Conservation (phyloP, 1,140 invertebrate species). For the Trypoxylus dichotomus region DNA sequence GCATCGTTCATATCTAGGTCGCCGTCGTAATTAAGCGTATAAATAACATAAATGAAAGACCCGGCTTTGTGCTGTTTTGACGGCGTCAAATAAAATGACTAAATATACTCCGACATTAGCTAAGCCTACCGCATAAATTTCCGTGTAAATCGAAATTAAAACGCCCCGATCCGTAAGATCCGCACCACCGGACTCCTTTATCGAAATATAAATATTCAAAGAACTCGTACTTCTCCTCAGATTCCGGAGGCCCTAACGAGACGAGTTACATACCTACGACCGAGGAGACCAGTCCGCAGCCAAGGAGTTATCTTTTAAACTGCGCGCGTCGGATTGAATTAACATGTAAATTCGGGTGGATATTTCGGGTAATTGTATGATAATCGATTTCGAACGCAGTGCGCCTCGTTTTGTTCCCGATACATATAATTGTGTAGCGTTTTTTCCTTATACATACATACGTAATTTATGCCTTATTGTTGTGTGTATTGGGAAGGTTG, state of each 20-base stretch:
- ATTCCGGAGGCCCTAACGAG: background rate
- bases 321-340: background rate
- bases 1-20: background rate
- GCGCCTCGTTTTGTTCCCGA: background rate
- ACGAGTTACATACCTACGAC: background rate
- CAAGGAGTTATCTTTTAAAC: background rate
- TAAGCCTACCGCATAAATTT: background rate
- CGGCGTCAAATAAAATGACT: background rate
- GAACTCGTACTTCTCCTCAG: background rate
- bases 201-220: background rate
- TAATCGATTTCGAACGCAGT: background rate
- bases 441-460: background rate
- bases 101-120: background rate
- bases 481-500: background rate
- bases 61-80: background rate
- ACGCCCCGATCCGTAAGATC: background rate
- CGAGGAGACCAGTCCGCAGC: background rate
- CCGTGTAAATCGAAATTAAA: slow-evolving; percentile 3
- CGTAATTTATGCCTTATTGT: background rate
- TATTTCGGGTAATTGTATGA: background rate
- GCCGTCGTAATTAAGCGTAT: background rate
- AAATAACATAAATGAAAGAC: background rate
- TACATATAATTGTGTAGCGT: background rate
- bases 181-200: background rate
- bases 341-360: background rate